These are phyloP conservation scores for Nettapus auritus DNA, from an alignment of 2,113 vertebrate species.

Conservation along the genomic window DNA sequence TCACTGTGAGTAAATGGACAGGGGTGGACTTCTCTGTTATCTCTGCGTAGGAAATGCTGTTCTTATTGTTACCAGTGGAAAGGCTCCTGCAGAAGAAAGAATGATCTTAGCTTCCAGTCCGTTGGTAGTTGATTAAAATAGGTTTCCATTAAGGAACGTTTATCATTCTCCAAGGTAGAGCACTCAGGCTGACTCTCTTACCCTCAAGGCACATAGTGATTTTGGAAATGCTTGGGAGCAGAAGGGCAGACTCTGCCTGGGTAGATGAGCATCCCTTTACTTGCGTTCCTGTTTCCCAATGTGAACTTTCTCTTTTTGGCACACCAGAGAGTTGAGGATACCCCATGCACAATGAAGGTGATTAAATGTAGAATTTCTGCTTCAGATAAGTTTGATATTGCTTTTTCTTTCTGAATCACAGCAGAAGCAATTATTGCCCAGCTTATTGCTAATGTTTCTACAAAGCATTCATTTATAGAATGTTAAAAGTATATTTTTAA, in stretches of 20 bases:
- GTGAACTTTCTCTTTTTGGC: background rate
- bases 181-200: background rate
- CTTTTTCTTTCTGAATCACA: background rate
- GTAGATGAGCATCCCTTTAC: background rate
- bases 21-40: background rate
- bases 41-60: background rate
- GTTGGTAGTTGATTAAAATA: background rate
- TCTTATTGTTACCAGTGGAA: background rate
- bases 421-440: background rate
- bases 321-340: background rate
- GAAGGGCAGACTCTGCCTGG: background rate
- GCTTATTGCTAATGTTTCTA: background rate
- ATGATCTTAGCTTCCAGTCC: background rate
- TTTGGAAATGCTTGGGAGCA: background rate
- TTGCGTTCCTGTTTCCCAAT: background rate
- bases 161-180: background rate
- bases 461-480: background rate
- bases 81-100: background rate
- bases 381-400: background rate
- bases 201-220: fast-evolving
- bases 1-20: background rate
- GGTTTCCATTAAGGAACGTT: background rate
- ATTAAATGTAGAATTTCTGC: background rate
- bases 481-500: background rate
- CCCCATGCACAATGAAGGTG: background rate